Evolutionary conservation across 1,140 invertebrate species (phyloP), one percentile per base, ranked within the genome.

Genomic region (Helicoverpa armigera): DNA sequence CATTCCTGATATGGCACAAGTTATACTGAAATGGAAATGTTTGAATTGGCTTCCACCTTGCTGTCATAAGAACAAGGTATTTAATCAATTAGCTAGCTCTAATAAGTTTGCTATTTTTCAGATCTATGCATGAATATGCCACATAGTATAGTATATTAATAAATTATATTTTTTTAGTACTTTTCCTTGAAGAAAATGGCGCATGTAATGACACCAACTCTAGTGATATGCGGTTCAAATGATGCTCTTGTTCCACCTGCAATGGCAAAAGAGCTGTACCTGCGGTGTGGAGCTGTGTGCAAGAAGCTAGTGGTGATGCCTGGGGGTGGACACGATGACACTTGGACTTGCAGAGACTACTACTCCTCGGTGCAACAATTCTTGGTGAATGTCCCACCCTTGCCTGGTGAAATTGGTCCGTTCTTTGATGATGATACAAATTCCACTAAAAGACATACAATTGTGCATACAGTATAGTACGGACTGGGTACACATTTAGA

Each of bases 1-100:
- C 89, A 98, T 99, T 92, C 98, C 98, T 35, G 98, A 98, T 83
- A 99, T 99, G 97, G 98, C 98, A n/a, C 95, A 96, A 86, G 96
- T 97, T 67, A 94, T 98, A 80, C 94, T 98, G 51, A 96, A 97
- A 87, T 97, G 96, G 95, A 96, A 95, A 91, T 95, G 97, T 87
- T 90, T 98, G 56, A 96, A 96, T 80, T 97, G 97, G 94, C 92
- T 98, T 82, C 98, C 98, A 83, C 92, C 96, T 83, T 96, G 97
- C 92, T 97, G 96, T 88, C 98, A 98, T 92, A 98, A 98, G 95
- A 98, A 98, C 94, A 98, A 98, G 96, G 98, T 98, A 91, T 76
- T 53, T 88, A 2, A 69, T n/a, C 56, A 60, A 60, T 60, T 60
- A 3, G 11, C 56, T 23, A 60, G 18, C 2, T 43, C 35, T 43